Conservation (phyloP, 2,113 vertebrate species). For the Vanacampus margaritifer region DNA sequence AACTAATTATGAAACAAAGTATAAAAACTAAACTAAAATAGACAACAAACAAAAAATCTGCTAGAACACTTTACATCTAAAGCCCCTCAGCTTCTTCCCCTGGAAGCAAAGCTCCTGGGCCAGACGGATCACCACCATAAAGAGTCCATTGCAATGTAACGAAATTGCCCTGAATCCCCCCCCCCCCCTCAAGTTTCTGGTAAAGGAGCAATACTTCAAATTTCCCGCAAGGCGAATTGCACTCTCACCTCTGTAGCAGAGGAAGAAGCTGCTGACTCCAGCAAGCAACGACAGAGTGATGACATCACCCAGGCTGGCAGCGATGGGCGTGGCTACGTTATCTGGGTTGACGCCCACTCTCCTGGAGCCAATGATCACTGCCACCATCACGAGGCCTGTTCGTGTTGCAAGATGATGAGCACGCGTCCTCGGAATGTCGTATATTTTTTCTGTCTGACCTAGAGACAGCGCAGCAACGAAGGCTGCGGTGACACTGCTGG, state of each 20-base stretch:
- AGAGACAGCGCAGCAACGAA: slow-evolving; percentile 86
- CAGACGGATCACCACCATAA: slow-evolving; percentile 81
- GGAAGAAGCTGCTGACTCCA: slow-evolving; percentile 82
- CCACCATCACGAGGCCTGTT: slow-evolving; percentile 90
- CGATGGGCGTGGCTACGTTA: slow-evolving; percentile 96
- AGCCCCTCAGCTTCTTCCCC: slow-evolving; percentile 75
- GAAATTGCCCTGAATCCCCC: neutral
- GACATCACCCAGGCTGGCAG: slow-evolving; percentile 92
- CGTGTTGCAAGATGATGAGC: neutral
- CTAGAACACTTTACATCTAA: slow-evolving; percentile 77
- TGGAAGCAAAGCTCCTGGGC: slow-evolving; percentile 77
- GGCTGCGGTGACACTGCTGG: slow-evolving; percentile 88
- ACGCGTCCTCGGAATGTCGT: neutral
- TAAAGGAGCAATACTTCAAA: neutral
- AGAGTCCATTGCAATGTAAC: no score
- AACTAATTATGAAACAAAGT: no score
- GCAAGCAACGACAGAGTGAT: slow-evolving; percentile 91
- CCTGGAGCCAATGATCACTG: slow-evolving; percentile 84
- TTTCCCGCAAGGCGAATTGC: neutral
- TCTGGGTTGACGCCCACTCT: slow-evolving; percentile 93
- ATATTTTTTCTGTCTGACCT: slow-evolving; percentile 66
- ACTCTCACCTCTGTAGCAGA: slow-evolving; percentile 78
- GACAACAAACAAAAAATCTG: no score
- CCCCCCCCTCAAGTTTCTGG: neutral
- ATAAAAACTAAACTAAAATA: no score